Base-by-base conservation (phyloP, 1,140 invertebrate genomes). In the Drosophila murphyi region DNA sequence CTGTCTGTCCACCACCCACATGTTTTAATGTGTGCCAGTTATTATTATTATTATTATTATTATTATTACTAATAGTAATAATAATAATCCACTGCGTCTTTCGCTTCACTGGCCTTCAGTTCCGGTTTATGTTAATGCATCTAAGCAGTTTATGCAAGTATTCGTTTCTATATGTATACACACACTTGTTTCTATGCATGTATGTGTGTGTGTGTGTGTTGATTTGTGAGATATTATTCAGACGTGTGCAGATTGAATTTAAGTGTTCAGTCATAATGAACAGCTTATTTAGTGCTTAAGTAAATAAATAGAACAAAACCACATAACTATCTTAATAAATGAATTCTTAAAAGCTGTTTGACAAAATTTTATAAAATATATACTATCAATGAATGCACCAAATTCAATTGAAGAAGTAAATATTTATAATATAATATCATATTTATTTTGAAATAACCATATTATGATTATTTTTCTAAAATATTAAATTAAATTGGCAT, bases 61-160 rank as follows among this genome's bases (percentile, higher is more conserved):
- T 74, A 78, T 65, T 82, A 82, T 62, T 81, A 76, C 56, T 69
- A 41, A 50, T 64, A 72, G 54, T 76, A 70, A 65, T 75, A 78
- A 77, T 72, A 78, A 87, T 76, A 87, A 78, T 80, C 62, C 54
- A 73, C 50, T 56, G 48, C 61, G 51, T 72, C 71, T 76, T 56
- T 73, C 85, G 65, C 77, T 85, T 79, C 80, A 89, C 52, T 88
- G 76, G 52, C 28, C 62, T 67, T 73, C 64, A 89, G 78, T 89
- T 89, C 85, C 77, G 69, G 83, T 73, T 87, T 74, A 80, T 78
- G 83, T 70, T 80, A 88, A 88, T 88, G 77, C 83, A 82, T 62
- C 60, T 87, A 67, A 47, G 43, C 73, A 74, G 67, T 80, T 78
- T 81, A 72, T 78, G 74, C 61, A 56, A 64, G 57, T 55, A 71